Percentiles rank a stretch among this genome's conserved stretches.
phyloP scores from a whole-genome alignment of 2,888 invertebrate genomes.

The Salpingus planirostris region DNA sequence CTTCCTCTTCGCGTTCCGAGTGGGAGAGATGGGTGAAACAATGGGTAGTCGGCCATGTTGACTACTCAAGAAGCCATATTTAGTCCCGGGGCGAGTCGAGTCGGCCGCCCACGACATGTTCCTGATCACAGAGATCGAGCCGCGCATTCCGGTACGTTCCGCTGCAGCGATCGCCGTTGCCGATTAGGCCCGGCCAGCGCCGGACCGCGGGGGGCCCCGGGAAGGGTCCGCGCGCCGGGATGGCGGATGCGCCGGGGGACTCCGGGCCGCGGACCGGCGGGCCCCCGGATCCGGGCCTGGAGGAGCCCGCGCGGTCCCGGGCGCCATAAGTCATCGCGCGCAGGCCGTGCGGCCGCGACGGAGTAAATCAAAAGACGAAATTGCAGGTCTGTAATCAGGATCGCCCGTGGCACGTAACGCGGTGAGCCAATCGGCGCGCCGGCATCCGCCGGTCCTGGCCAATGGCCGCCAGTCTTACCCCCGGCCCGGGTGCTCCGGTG shows the following conservation, averaged over 20 bases:
- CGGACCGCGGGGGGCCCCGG: conserved; percentile 5
- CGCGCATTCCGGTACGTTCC: conserved; percentile 24
- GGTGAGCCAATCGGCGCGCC: conserved; percentile 39
- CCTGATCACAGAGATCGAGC: conserved; percentile 31
- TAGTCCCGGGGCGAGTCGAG: conserved; percentile 36
- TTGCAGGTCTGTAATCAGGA: conserved; percentile 39
- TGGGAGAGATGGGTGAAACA: conserved; percentile 27
- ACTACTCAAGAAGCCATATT: conserved; percentile 45
- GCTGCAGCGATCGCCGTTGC: no score
- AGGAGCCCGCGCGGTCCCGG: conserved; percentile 24
- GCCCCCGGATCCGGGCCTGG: conserved; percentile 28
- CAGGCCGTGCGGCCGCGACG: conserved; percentile 23
- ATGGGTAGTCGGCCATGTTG: conserved; percentile 40
- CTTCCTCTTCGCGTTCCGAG: no score
- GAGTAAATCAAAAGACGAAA: conserved; percentile 41
- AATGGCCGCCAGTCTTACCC: conserved; percentile 41
- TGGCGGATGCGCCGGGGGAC: no score
- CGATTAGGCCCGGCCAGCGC: conserved; percentile 10
- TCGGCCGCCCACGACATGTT: conserved; percentile 37
- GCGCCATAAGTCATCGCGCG: conserved; percentile 23
- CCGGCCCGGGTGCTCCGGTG: conserved; percentile 35
- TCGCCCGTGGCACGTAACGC: conserved; percentile 38
- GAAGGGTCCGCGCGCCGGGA: no score
- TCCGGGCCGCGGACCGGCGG: conserved; percentile 5
- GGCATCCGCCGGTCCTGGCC: conserved; percentile 36